Evolutionary conservation across 2,888 invertebrate genomes (phyloP), one percentile per base, ranked within the genome.

Genomic region (Rotaria socialis): DNA sequence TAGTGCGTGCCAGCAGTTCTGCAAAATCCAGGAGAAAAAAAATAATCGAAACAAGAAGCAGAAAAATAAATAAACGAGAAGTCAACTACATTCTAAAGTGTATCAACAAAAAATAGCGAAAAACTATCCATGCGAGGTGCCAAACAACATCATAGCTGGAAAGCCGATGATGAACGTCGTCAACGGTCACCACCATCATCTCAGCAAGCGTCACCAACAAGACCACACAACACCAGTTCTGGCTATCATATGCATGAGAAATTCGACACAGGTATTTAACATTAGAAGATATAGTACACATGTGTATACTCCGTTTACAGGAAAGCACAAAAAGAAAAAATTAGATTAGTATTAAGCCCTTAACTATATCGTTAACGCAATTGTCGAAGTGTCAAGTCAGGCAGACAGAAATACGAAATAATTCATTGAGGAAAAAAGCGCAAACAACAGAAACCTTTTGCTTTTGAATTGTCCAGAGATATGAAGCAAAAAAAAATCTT

Each of bases 71-170:
- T 16, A 35, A 35, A 67, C 27, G 27, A 35, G 2, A 67, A 67
- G 19, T 19, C 35, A 67, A 7, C 67, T 19, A 19, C 4, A 67
- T 19, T 8, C 35, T 60, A 35, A 35, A 67, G 67, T 67, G 11
- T 27, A 14, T 35, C 27, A 19, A 41, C 11, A 67, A 67, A 27
- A 19, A 67, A 0, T 11, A 67, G 3, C 35, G 0, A 35, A 67
- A 67, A 67, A 0, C 19, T 24, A 67, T 35, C 47, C 80, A 80
- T 80, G 80, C 80, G 80, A 3, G 16, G 80, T 47, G n/a, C 47
- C 19, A 80, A 80, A 80, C 80, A 67, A 67, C 67, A 67, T 67
- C 67, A 47, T 47, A 47, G 80, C 14, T 80, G 80, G 80, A 80
- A 80, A 47, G 14, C 16, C 7, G 80, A 80, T 80, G 47, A 80